Evolutionary conservation across 2,888 invertebrate genomes (phyloP).

Genomic region (Sphaerophoria rueppellii): DNA sequence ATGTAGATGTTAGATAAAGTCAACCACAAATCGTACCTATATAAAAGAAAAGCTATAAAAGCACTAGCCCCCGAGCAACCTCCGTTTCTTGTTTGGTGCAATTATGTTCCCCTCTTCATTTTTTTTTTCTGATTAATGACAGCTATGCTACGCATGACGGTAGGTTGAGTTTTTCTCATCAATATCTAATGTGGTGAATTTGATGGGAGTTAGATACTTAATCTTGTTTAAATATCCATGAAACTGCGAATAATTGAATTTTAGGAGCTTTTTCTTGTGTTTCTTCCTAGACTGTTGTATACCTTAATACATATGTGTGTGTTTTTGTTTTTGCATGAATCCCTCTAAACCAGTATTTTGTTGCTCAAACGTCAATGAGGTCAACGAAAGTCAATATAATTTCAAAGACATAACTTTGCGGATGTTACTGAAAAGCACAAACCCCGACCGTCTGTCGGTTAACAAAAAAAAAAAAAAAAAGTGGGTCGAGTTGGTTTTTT

Average conservation of each 20-base stretch:
- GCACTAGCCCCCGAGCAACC: constrained; percentile 14
- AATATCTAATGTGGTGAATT: constrained; percentile 18
- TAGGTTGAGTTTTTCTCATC: constrained; percentile 7
- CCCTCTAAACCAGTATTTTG: not conserved
- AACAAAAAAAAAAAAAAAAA: constrained; percentile 12
- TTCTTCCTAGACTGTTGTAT: not conserved
- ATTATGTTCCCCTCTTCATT: constrained; percentile 47
- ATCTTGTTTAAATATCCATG: constrained; percentile 6
- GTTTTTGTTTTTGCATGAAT: constrained; percentile 5
- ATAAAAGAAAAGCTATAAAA: constrained; percentile 49
- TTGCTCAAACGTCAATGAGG: constrained; percentile 62
- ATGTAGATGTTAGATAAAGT: constrained; percentile 30
- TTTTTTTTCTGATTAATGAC: constrained; percentile 40
- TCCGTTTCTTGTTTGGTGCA: constrained; percentile 37
- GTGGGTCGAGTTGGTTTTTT: constrained; percentile 18
- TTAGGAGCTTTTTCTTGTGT: constrained; percentile 2
- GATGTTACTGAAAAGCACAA: constrained; percentile 28
- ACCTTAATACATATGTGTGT: constrained; percentile 17
- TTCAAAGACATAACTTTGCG: constrained; percentile 26
- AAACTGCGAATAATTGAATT: not conserved
- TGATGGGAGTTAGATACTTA: not conserved
- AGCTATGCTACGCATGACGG: constrained; percentile 20
- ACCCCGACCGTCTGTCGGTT: constrained; percentile 9
- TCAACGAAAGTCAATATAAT: constrained; percentile 70
- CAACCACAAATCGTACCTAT: constrained; percentile 29